Evolutionary conservation across 2,113 vertebrate genomes (phyloP).

Genomic region (Sterna hirundo): DNA sequence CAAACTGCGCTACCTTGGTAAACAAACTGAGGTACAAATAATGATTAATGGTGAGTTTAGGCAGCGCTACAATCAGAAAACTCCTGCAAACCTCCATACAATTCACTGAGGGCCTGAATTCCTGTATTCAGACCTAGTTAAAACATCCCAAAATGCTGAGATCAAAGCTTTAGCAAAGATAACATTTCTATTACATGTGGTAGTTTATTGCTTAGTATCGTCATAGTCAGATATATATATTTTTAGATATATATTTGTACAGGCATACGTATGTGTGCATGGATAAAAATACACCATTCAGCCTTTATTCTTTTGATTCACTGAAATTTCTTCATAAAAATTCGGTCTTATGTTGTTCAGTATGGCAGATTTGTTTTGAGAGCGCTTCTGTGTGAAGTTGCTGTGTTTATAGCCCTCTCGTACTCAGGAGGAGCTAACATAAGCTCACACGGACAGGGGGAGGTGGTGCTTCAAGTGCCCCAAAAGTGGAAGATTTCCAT

Average conservation of each 20-base stretch:
- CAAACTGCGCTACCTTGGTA: neutral
- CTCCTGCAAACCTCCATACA: neutral
- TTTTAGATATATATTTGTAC: neutral
- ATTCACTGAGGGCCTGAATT: neutral
- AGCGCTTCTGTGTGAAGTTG: neutral
- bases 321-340: neutral
- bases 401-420: neutral
- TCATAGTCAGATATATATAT: neutral
- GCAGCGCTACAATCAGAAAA: neutral
- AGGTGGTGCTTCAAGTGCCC: neutral
- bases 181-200: neutral
- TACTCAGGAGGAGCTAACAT: neutral
- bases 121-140: neutral
- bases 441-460: neutral
- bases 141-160: neutral
- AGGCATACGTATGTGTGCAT: neutral
- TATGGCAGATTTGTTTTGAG: neutral
- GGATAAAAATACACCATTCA: neutral
- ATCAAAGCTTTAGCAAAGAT: neutral
- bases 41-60: neutral
- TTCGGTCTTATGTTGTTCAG: neutral
- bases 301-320: neutral
- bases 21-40: neutral
- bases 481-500: neutral
- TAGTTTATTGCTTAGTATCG: neutral